Conservation (phyloP, 1,140 invertebrate genomes). For the Heliconius hermathena region DNA sequence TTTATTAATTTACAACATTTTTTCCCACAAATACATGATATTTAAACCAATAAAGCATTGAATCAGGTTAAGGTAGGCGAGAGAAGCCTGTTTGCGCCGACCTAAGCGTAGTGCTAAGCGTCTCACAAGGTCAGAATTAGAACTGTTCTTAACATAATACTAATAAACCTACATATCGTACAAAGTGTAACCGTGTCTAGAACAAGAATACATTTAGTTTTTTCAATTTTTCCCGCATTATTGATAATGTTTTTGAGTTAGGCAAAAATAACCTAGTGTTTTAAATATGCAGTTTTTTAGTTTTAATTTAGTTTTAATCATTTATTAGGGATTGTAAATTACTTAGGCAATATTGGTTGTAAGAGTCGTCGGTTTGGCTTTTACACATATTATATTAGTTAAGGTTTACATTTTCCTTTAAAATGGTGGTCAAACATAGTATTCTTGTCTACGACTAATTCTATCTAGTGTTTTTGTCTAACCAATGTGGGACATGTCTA, state of each 20-base stretch:
- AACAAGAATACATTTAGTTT: background rate
- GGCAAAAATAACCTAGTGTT: too few relatives aligned
- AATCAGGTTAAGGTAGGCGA: slow-evolving; percentile 38
- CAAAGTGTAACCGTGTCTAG: background rate
- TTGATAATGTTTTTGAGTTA: too few relatives aligned
- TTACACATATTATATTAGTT: too few relatives aligned
- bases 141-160: slow-evolving; percentile 18
- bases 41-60: slow-evolving; percentile 14
- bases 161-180: background rate
- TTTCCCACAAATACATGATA: background rate
- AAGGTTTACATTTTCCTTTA: background rate
- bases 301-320: too few relatives aligned
- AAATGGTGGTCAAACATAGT: background rate
- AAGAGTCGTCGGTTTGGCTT: too few relatives aligned
- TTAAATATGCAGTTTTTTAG: too few relatives aligned
- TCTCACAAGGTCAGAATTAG: slow-evolving; percentile 32
- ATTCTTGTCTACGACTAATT: too few relatives aligned
- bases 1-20: background rate
- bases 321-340: too few relatives aligned
- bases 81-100: slow-evolving; percentile 35
- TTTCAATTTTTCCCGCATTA: background rate
- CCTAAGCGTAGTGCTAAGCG: slow-evolving; percentile 23
- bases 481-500: background rate
- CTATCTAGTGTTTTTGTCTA: background rate
- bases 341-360: too few relatives aligned